A percentile compares a stretch with the other conserved stretches of the same genome.
phyloP scores from a whole-genome alignment of 2,888 invertebrate species.

The Apomyelois bistriatella region DNA sequence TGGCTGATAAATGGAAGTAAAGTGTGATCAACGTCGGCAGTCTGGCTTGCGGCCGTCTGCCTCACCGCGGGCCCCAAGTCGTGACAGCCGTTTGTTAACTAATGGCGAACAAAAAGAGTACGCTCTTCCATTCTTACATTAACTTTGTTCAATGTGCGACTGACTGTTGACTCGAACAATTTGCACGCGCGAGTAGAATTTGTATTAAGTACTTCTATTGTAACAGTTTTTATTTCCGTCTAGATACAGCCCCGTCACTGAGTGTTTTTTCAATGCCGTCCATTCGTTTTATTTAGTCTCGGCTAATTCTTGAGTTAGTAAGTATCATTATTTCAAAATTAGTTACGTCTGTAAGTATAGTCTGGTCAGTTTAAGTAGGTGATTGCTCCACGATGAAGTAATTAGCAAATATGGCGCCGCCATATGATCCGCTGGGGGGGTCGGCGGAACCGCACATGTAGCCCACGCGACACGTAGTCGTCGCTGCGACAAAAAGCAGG shows the following conservation, averaged over 20 bases:
- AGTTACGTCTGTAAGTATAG: conserved; percentile 14
- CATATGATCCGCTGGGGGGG: conserved; percentile 69
- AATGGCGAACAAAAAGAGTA: conserved; percentile 68
- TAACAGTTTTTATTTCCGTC: conserved; percentile 53
- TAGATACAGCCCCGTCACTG: conserved; percentile 29
- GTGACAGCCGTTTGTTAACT: conserved; percentile 72
- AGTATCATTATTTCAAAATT: conserved; percentile 18
- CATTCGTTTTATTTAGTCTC: conserved; percentile 10
- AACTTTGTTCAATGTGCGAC: conserved; percentile 49
- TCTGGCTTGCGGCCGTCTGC: background rate
- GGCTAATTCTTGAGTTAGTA: conserved; percentile 2
- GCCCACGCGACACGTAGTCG: conserved; percentile 69
- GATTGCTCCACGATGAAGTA: conserved; percentile 57
- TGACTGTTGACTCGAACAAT: conserved; percentile 61
- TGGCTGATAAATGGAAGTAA: conserved; percentile 18
- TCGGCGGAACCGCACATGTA: conserved; percentile 64
- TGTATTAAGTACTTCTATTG: conserved; percentile 52
- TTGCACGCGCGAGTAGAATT: conserved; percentile 63
- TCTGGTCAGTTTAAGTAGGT: conserved; percentile 24
- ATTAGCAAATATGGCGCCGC: conserved; percentile 70
- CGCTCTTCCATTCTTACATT: conserved; percentile 59
- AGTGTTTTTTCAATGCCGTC: conserved; percentile 30
- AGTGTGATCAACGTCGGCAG: background rate
- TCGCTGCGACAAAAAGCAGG: conserved; percentile 65
- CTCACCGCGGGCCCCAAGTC: conserved; percentile 50